Base-by-base conservation (phyloP, 2,888 invertebrate species). In the Meandrusa payeni region DNA sequence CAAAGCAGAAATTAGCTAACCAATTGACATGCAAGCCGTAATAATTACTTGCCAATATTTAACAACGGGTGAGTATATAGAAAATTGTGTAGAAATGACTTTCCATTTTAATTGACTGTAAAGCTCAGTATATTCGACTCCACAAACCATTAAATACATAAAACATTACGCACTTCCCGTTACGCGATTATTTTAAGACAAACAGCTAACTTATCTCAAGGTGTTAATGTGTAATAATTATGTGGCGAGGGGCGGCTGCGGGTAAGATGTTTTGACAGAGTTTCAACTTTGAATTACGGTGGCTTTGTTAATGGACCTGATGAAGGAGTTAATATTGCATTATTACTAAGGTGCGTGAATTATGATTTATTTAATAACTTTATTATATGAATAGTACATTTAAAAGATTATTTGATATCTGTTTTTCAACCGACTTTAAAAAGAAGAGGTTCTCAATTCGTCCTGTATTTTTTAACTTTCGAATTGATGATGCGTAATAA, bases 161-260 rank as follows among this genome's bases (percentile, higher is more conserved):
- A 48, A 57, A 64, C 57, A 61, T 59, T 55, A 55, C 61, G 5
- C 20, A 41, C 59, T 59, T 61, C 52, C 55, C 54, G 58, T 64
- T 64, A 67, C 62, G 60, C 64, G 70, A 70, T 73, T 70, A 72
- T 76, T 68, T 76, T 74, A 75, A 75, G 77, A 73, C 65, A 57
- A 54, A 52, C 63, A 50, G 67, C 66, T 57, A 59, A 55, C 65
- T 66, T 67, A 64, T 70, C 74, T 73, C 68, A n/a, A 72, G 72
- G 70, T 77, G 77, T 75, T 80, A 80, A 81, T 76, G 71, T 67
- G 64, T 75, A 78, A 78, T 76, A 75, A 80, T 78, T 77, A 74
- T 74, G 58, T 60, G 62, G 59, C 43, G 55, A 54, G 59, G 59
- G 58, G 56, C 54, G 57, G 59, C n/a, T n/a, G n/a, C n/a, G 51